Conservation (phyloP, 1,140 invertebrate genomes). For the Leptinotarsa lineolata region DNA sequence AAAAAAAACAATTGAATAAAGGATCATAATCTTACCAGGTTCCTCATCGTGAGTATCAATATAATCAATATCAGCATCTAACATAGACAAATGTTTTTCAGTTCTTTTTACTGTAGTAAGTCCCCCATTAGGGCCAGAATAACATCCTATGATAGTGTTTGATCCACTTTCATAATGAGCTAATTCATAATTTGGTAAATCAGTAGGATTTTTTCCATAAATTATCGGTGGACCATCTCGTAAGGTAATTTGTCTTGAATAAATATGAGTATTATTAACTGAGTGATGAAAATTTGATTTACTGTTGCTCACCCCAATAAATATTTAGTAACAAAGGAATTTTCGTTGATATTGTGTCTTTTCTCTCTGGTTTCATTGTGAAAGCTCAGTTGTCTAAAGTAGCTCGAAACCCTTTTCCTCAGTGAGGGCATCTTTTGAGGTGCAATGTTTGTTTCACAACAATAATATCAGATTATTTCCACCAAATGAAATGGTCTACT, state of each 20-base stretch:
- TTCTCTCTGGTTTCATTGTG: constrained; percentile 64
- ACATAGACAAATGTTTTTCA: constrained; percentile 67
- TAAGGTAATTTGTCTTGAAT: constrained; percentile 45
- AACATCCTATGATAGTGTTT: constrained; percentile 65
- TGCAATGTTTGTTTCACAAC: background rate
- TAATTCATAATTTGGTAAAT: constrained; percentile 65
- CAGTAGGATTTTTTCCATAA: constrained; percentile 68
- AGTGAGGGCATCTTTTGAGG: constrained; percentile 67
- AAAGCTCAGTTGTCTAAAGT: constrained; percentile 74
- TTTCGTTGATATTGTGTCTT: constrained; percentile 61
- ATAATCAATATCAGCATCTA: constrained; percentile 74
- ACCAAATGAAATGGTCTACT: too few relatives aligned
- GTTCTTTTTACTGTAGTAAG: constrained; percentile 72
- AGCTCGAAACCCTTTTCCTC: constrained; percentile 73
- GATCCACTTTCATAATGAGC: constrained; percentile 60
- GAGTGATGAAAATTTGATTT: constrained; percentile 7
- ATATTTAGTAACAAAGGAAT: constrained; percentile 75
- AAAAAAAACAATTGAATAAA: too few relatives aligned
- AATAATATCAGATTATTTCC: background rate
- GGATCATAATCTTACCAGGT: constrained; percentile 37
- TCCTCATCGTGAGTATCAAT: constrained; percentile 71
- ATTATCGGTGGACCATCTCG: constrained; percentile 65
- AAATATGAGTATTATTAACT: constrained; percentile 4
- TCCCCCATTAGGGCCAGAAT: constrained; percentile 78
- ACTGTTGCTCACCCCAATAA: constrained; percentile 67